A percentile compares a stretch with the other conserved stretches of the same genome.
Conservation (phyloP, 2,888 invertebrate species). For the Cosmia pyralina region DNA sequence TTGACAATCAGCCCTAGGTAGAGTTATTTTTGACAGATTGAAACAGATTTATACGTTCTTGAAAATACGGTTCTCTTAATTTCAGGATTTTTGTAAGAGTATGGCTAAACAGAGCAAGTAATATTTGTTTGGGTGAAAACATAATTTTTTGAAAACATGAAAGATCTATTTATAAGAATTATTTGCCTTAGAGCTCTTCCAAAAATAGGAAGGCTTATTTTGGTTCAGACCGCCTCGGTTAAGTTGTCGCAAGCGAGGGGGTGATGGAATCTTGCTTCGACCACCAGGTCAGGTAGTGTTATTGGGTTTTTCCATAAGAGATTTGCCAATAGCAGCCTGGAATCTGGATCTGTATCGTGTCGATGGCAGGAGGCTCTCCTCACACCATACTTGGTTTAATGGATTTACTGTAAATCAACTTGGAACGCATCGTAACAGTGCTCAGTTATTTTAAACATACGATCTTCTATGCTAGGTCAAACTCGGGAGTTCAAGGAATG, state of each 20-base stretch:
- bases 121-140: background rate
- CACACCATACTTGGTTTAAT: background rate
- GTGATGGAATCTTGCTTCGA: background rate
- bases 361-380: background rate
- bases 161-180: background rate
- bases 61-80: background rate
- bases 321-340: background rate
- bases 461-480: background rate
- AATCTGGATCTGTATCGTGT: background rate
- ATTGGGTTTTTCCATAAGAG: background rate
- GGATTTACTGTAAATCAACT: background rate
- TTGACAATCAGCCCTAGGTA: too few relatives aligned
- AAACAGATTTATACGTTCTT: background rate
- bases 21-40: background rate
- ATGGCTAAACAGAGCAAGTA: background rate
- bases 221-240: background rate
- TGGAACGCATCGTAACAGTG: too few relatives aligned
- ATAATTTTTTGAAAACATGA: background rate
- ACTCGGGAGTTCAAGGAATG: background rate
- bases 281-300: background rate
- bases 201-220: background rate
- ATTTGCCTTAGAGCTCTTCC: background rate
- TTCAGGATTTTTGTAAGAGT: constrained; percentile 10
- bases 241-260: background rate
- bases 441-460: too few relatives aligned